Evolutionary conservation across 30 jellyfish, hydroid and myxozoan genomes (phyloP), one percentile per base, ranked within the genome.

Genomic region (Catostylus mosaicus): DNA sequence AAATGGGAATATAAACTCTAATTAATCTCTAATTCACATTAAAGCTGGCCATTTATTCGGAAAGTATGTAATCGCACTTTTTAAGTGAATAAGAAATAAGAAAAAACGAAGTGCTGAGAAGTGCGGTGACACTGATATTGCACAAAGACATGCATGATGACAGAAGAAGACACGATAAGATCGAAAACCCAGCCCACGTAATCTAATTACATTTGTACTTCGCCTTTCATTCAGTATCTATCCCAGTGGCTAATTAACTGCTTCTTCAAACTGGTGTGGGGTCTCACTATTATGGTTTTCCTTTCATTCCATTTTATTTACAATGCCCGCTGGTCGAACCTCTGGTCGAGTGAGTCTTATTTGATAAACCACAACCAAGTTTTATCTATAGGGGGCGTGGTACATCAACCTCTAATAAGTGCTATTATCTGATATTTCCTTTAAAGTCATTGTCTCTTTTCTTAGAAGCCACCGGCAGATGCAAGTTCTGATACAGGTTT

Each of bases 71-170:
- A n/a, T n/a, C n/a, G n/a, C n/a, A n/a, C n/a, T n/a, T n/a, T n/a
- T n/a, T n/a, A n/a, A n/a, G n/a, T n/a, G n/a, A n/a, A n/a, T n/a
- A n/a, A n/a, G n/a, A n/a, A n/a, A n/a, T n/a, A 18, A 36, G 56
- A 59, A 23, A 33, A 24, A 22, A 60, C 40, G 78, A 35, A 9
- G 80, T 59, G 88, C 70, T 63, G 88, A 77, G 79, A 59, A 26
- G 70, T 29, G 63, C 26, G 88, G 88, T 60, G 88, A 60, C 88
- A 77, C 38, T 40, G 85, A 74, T 29, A 74, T 74, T 62, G 38
- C n/a, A 52, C 65, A 16, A 31, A 34, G 88, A 32, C 65, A n/a
- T 23, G 24, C 18, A n/a, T 34, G 79, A 24, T 77, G 78, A 63
- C 88, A 77, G 32, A 60, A 23, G 30, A 59, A 35, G 67, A 14